Evolutionary conservation across 1,140 invertebrate genomes (phyloP).

Genomic region (Rhagoletis zephyria): DNA sequence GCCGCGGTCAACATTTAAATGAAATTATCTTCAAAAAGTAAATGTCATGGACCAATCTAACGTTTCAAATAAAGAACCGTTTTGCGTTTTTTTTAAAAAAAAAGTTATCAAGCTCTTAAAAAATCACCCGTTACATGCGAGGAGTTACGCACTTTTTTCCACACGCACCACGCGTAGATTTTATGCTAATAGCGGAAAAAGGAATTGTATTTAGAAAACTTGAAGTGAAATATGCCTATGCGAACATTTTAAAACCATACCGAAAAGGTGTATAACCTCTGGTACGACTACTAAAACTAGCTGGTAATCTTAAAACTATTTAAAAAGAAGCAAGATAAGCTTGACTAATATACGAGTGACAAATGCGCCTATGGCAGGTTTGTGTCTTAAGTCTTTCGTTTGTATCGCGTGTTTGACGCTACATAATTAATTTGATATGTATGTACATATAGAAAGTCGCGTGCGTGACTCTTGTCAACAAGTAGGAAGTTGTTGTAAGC

Average conservation of each 20-base stretch:
- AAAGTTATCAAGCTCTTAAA: too few species aligned
- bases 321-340: background rate
- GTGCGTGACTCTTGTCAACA: background rate
- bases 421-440: background rate
- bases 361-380: background rate
- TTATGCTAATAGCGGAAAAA: background rate
- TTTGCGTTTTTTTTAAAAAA: too few species aligned
- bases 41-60: too few species aligned
- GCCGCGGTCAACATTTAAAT: too few species aligned
- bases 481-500: slow-evolving; percentile 19
- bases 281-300: background rate
- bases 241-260: background rate
- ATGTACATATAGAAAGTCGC: background rate
- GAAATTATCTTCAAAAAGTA: too few species aligned
- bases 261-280: background rate
- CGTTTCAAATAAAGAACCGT: too few species aligned
- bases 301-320: too few species aligned
- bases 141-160: background rate
- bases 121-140: too few species aligned
- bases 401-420: background rate
- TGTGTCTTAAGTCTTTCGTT: slow-evolving; percentile 40
- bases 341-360: background rate
- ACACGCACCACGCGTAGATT: slow-evolving; percentile 1
- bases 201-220: background rate
- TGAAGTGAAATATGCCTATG: background rate